Percentiles rank a stretch among this genome's conserved stretches.
These are phyloP conservation scores for Eucera pruinosa DNA, from an alignment of 2,888 invertebrate genomes.

Conservation along the genomic window DNA sequence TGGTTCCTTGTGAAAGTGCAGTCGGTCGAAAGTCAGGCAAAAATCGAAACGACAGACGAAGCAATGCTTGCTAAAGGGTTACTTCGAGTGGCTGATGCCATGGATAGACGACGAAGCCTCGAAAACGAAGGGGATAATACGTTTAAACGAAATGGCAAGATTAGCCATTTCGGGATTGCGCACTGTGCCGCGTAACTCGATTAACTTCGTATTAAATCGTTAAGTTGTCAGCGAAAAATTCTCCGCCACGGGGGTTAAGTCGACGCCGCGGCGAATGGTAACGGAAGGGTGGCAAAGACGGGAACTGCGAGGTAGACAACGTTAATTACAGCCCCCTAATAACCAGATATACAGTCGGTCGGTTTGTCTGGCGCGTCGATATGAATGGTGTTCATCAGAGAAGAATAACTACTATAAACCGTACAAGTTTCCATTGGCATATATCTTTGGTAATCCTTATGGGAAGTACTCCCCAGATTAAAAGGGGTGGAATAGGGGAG, in stretches of 20 bases:
- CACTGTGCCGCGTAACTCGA: slow-evolving; percentile 66
- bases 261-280: slow-evolving; percentile 11
- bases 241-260: slow-evolving; percentile 39
- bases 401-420: slow-evolving; percentile 75
- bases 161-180: slow-evolving; percentile 73
- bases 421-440: slow-evolving; percentile 81
- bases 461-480: slow-evolving; percentile 70
- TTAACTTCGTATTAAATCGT: slow-evolving; percentile 73
- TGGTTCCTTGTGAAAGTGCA: slow-evolving; percentile 61
- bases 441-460: slow-evolving; percentile 80
- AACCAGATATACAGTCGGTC: slow-evolving; percentile 68
- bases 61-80: slow-evolving; percentile 26
- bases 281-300: slow-evolving; percentile 44
- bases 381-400: slow-evolving; percentile 76
- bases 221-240: slow-evolving; percentile 77
- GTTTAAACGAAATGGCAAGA: slow-evolving; percentile 66
- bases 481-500: slow-evolving; percentile 53
- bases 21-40: slow-evolving; percentile 55
- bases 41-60: slow-evolving; percentile 38
- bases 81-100: slow-evolving; percentile 12
- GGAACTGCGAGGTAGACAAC: slow-evolving; percentile 71
- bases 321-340: slow-evolving; percentile 82
- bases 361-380: slow-evolving; percentile 59
- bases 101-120: not conserved
- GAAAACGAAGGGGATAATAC: slow-evolving; percentile 50